Conservation (phyloP, 2,113 vertebrate genomes). For the Megaceryle maxima region DNA sequence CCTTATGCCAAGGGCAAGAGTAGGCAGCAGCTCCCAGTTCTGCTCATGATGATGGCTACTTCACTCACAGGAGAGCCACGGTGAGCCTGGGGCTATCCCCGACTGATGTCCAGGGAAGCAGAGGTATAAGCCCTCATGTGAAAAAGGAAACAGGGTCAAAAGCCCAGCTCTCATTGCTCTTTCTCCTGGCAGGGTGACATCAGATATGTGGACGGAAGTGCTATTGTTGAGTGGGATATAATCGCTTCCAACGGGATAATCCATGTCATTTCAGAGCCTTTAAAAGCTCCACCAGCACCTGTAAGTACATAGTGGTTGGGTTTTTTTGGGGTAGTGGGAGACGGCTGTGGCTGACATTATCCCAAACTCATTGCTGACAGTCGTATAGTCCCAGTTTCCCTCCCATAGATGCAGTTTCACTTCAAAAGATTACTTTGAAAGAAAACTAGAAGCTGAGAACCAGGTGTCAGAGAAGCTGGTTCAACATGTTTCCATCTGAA, state of each 20-base stretch:
- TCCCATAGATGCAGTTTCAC: background rate
- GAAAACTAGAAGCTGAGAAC: background rate
- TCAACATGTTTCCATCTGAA: background rate
- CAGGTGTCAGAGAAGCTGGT: background rate
- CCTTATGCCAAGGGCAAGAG: background rate
- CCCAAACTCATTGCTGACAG: background rate
- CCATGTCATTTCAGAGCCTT: conserved; percentile 85
- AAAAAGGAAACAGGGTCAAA: background rate
- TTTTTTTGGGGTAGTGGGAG: background rate
- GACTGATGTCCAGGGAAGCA: background rate
- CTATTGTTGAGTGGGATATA: conserved; percentile 84
- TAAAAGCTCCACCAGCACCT: conserved; percentile 79
- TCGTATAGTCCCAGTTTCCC: background rate
- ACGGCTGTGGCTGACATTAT: background rate
- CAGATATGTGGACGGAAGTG: conserved; percentile 83
- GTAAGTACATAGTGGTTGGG: conserved; percentile 67
- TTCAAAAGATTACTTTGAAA: background rate
- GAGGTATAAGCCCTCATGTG: accelerated
- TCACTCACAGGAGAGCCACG: background rate
- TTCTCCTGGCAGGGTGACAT: conserved; percentile 62
- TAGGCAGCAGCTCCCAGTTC: background rate
- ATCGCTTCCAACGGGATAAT: conserved; percentile 91
- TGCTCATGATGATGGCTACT: background rate
- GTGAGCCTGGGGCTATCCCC: background rate
- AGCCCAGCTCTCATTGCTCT: background rate